Conservation (phyloP, 2,888 invertebrate species). For the Thyatira batis region DNA sequence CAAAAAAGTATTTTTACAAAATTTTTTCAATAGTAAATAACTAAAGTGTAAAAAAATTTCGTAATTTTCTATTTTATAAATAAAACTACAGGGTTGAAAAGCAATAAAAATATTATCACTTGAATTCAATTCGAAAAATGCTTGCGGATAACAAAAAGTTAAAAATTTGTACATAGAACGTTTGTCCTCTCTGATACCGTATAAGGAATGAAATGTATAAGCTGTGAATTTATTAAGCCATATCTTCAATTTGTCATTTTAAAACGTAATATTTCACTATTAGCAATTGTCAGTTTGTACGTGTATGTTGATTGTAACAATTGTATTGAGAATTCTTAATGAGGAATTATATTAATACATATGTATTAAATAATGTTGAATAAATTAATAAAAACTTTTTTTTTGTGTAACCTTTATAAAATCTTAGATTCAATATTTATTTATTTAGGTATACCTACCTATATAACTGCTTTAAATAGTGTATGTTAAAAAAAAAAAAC, state of each 20-base stretch:
- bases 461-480: too few species aligned
- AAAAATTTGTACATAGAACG: background rate
- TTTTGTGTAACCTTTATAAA: too few species aligned
- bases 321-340: too few species aligned
- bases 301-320: background rate
- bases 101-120: background rate
- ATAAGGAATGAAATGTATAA: background rate
- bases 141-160: background rate
- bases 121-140: background rate
- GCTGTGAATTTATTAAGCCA: background rate
- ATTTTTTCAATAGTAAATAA: too few species aligned
- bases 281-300: background rate
- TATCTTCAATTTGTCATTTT: background rate
- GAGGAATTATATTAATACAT: too few species aligned
- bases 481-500: too few species aligned
- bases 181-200: background rate
- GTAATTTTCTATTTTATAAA: background rate
- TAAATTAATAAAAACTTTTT: background rate
- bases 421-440: too few species aligned
- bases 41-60: too few species aligned
- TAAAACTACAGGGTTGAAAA: too few species aligned
- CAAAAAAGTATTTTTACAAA: too few species aligned
- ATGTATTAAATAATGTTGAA: too few species aligned
- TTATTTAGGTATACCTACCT: too few species aligned
- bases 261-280: background rate